Evolutionary conservation across 2,113 vertebrate genomes (phyloP).

Genomic region (Carassius gibelio): DNA sequence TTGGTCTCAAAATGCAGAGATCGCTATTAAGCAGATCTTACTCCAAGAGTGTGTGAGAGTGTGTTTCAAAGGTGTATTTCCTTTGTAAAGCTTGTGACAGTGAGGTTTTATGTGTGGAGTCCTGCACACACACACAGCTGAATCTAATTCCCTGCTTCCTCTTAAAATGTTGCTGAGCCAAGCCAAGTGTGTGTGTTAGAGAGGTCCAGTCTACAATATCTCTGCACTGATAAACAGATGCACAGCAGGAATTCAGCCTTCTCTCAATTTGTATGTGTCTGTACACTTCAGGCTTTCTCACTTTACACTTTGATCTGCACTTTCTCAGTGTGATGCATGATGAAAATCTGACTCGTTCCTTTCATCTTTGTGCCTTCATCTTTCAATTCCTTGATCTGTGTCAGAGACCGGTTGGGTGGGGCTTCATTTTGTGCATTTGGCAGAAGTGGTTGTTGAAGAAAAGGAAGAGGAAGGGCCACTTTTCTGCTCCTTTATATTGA

Average conservation of each 20-base stretch:
- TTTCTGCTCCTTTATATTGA: not conserved
- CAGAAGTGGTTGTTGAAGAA: not conserved
- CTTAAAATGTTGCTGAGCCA: conserved; percentile 57
- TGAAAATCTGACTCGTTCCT: conserved; percentile 15
- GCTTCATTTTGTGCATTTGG: conserved; percentile 6
- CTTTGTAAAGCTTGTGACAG: not conserved
- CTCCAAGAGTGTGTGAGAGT: not conserved
- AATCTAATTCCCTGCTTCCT: conserved; percentile 71
- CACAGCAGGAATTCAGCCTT: conserved; percentile 66
- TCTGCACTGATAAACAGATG: conserved; percentile 67
- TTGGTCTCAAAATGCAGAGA: not conserved
- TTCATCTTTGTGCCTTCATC: conserved; percentile 31
- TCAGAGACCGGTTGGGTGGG: conserved; percentile 20
- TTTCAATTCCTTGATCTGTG: conserved; percentile 38
- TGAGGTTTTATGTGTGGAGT: conserved; percentile 12
- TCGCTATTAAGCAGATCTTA: not conserved
- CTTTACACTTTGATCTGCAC: conserved; percentile 21
- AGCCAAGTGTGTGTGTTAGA: not conserved
- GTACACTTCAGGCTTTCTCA: conserved; percentile 29
- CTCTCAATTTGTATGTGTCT: conserved; percentile 43
- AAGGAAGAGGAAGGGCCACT: not conserved
- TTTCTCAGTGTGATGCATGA: not conserved
- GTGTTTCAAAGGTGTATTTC: not conserved
- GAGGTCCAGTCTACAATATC: conserved; percentile 36
- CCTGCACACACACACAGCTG: conserved; percentile 67